These are phyloP conservation scores for Chlorops oryzae DNA, from an alignment of 1,140 invertebrate species.

Conservation along the genomic window DNA sequence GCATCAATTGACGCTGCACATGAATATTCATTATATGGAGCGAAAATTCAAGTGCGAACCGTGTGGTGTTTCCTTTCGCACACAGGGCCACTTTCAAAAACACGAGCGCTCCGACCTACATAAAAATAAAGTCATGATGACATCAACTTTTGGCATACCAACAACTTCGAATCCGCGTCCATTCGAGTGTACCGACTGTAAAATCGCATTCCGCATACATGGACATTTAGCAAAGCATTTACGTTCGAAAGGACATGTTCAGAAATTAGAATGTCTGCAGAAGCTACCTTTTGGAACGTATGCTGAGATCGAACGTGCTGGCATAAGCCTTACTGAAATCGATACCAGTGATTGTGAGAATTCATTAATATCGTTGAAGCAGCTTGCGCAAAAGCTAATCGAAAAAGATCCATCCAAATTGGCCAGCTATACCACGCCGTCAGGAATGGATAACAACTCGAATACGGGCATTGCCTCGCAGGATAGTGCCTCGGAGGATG, in stretches of 20 bases:
- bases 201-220: conserved; percentile 92
- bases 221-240: conserved; percentile 95
- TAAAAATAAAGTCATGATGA: conserved; percentile 86
- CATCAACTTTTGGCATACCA: conserved; percentile 75
- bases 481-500: conserved; percentile 43
- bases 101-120: conserved; percentile 85
- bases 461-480: conserved; percentile 24
- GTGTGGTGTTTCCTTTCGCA: conserved; percentile 85
- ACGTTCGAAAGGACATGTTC: conserved; percentile 94
- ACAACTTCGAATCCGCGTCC: conserved; percentile 85
- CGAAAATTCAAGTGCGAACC: conserved; percentile 84
- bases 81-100: conserved; percentile 83
- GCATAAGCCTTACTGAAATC: conserved; percentile 85
- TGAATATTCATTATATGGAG: conserved; percentile 95
- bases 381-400: conserved; percentile 73
- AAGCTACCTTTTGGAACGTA: conserved; percentile 95
- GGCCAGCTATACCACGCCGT: conserved; percentile 37
- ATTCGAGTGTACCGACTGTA: conserved; percentile 92
- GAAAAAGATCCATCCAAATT: conserved; percentile 67
- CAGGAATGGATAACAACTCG: conserved; percentile 28
- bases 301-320: conserved; percentile 86
- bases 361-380: conserved; percentile 75
- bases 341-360: conserved; percentile 91
- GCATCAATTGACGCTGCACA: conserved; percentile 82
- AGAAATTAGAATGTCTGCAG: conserved; percentile 84